phyloP scores from a whole-genome alignment of 92 coral and sea anemone genomes.

The Phenganax stokvisi region DNA sequence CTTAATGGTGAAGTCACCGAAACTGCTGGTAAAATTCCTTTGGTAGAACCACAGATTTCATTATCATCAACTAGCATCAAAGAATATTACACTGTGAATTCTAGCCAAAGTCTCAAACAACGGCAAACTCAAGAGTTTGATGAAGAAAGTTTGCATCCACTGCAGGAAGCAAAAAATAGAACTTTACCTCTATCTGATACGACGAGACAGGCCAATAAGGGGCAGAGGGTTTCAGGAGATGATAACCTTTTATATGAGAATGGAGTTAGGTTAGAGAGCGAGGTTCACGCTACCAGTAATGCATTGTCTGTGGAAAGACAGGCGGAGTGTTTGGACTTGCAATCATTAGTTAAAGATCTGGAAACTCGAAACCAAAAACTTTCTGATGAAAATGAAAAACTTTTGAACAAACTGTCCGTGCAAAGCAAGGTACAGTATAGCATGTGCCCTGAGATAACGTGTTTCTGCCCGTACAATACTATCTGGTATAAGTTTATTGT shows the following conservation, averaged over 20 bases:
- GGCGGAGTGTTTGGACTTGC: conserved; percentile 60
- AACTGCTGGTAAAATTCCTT: neutral
- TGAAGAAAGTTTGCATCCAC: neutral
- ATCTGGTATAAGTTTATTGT: neutral
- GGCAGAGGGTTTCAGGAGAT: neutral
- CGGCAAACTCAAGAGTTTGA: neutral
- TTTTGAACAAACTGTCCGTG: conserved; percentile 70
- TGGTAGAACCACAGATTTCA: neutral
- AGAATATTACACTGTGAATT: neutral
- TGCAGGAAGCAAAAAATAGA: neutral
- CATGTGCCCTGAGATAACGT: neutral
- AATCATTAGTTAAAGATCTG: conserved; percentile 53
- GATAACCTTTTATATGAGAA: neutral
- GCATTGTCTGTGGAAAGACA: conserved; percentile 54
- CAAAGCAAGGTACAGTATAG: conserved; percentile 60
- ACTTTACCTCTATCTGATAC: neutral
- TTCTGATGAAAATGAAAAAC: conserved; percentile 74
- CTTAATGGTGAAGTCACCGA: neutral
- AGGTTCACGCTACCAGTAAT: neutral
- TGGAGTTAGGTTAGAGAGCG: neutral
- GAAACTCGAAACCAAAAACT: conserved; percentile 77
- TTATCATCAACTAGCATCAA: neutral
- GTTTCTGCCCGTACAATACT: neutral
- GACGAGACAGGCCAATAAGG: neutral
- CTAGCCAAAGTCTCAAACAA: neutral